Evolutionary conservation across 1,140 invertebrate species (phyloP).

Genomic region (Micrasema longulum): DNA sequence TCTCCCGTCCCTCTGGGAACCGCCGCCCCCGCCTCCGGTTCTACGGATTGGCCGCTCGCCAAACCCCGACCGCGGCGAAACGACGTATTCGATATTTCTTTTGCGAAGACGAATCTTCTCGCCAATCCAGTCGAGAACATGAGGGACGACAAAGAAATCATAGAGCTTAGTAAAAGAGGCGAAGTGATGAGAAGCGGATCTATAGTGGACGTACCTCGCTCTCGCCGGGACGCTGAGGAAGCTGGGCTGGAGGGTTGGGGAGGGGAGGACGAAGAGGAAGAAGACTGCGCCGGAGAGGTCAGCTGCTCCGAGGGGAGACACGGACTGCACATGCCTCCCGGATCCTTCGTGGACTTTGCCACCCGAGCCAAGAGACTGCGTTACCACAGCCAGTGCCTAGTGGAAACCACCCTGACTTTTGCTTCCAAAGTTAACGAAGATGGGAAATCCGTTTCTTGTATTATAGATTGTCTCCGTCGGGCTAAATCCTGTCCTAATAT

Average conservation of each 20-base stretch:
- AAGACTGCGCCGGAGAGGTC: conserved; percentile 43
- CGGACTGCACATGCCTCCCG: conserved; percentile 74
- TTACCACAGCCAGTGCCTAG: conserved; percentile 72
- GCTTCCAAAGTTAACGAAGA: conserved; percentile 32
- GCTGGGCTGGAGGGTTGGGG: conserved; percentile 47
- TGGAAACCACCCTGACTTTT: conserved; percentile 48
- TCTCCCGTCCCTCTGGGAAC: conserved; percentile 56
- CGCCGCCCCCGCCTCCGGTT: conserved; percentile 53
- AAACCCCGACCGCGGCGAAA: conserved; percentile 58
- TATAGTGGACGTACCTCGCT: not conserved
- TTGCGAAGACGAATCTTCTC: conserved; percentile 36
- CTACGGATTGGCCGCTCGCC: conserved; percentile 56
- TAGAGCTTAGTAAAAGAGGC: conserved; percentile 58
- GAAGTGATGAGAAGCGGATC: conserved; percentile 49
- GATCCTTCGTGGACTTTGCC: conserved; percentile 73
- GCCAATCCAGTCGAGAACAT: conserved; percentile 54
- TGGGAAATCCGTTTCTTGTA: conserved; percentile 7
- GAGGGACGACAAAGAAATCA: conserved; percentile 61
- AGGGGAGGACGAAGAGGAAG: conserved; percentile 47
- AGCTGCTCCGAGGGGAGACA: conserved; percentile 53
- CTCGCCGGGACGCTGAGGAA: conserved; percentile 35
- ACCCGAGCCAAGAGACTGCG: conserved; percentile 72
- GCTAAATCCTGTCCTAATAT: conserved; percentile 75
- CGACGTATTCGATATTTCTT: conserved; percentile 41
- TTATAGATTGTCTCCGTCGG: conserved; percentile 62